Base-by-base conservation (phyloP, 2,797 vertebrate genomes). In the Otus scops region DNA sequence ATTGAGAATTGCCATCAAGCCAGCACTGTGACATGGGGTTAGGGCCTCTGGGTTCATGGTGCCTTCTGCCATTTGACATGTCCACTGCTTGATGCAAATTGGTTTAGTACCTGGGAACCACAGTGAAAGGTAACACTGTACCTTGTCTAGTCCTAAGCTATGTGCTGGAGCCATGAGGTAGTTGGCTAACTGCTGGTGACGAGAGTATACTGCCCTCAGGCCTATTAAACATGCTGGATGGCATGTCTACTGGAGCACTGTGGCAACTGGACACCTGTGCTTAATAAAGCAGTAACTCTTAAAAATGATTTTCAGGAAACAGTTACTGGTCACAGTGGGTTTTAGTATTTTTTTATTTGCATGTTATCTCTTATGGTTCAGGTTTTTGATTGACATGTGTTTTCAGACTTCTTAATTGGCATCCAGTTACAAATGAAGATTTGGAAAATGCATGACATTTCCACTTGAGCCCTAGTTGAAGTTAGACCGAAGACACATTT, bases 401-500 rank as follows among this genome's bases (percentile, higher is more conserved):
- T 83, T 89, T n/a, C 60, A 86, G 54, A 78, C 10, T 20, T 85
- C 41, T 57, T 87, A 65, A n/a, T 12, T 81, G 34, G 53, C 23
- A 68, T 89, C 30, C 22, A 41, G 59, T 81, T 71, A 69, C 38
- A 86, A 85, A 73, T 53, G 57, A 95, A 76, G 64, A 70, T 38
- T 53, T 95, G 73, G 53, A 79, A 47, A 92, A 93, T 8, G 13
- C 27, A 32, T 69, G 28, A 61, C 70, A 70, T 78, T 82, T 89
- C 27, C 17, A 28, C 13, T 85, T 23, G 17, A 88, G 13, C 80
- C 28, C 19, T 78, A 8, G 54, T 20, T 74, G 68, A 86, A 80
- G 54, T 78, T 64, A 90, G 57, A 65, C 30, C 21, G 22, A 71
- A 89, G n/a, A 30, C 51, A 77, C 26, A 21, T 83, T 96, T 94